These are phyloP conservation scores for Apaloderma vittatum DNA, from an alignment of 2,113 vertebrate genomes.

Conservation along the genomic window DNA sequence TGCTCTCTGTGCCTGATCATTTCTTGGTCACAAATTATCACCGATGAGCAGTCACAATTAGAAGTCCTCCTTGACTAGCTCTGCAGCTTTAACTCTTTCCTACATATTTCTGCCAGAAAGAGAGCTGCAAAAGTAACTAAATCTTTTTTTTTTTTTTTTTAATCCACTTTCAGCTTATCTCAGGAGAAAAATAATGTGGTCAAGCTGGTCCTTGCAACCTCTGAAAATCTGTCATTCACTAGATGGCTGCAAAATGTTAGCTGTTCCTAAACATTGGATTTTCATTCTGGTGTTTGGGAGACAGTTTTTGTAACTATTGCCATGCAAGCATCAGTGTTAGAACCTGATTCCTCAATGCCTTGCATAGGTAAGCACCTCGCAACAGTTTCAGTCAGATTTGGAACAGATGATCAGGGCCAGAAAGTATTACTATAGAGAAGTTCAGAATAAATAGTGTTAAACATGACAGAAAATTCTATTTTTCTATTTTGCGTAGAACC, in stretches of 20 bases:
- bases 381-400: background rate
- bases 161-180: too few relatives aligned
- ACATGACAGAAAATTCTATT: background rate
- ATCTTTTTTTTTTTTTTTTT: too few relatives aligned
- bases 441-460: background rate
- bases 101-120: too few relatives aligned
- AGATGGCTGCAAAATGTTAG: background rate
- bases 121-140: too few relatives aligned
- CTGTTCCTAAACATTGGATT: background rate
- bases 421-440: background rate
- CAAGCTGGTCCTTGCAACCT: background rate
- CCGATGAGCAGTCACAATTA: too few relatives aligned
- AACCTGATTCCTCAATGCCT: background rate
- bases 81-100: too few relatives aligned
- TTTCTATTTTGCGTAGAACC: background rate
- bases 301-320: background rate
- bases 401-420: background rate
- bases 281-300: background rate
- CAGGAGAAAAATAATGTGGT: too few relatives aligned
- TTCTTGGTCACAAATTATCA: too few relatives aligned
- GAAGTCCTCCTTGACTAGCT: too few relatives aligned
- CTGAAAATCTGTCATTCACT: background rate
- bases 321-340: too few relatives aligned
- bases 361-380: background rate
- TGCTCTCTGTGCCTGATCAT: too few relatives aligned